Percentiles rank a stretch among this genome's conserved stretches.
phyloP scores from a whole-genome alignment of 2,888 invertebrate genomes.

The Temnothorax unifasciatus region DNA sequence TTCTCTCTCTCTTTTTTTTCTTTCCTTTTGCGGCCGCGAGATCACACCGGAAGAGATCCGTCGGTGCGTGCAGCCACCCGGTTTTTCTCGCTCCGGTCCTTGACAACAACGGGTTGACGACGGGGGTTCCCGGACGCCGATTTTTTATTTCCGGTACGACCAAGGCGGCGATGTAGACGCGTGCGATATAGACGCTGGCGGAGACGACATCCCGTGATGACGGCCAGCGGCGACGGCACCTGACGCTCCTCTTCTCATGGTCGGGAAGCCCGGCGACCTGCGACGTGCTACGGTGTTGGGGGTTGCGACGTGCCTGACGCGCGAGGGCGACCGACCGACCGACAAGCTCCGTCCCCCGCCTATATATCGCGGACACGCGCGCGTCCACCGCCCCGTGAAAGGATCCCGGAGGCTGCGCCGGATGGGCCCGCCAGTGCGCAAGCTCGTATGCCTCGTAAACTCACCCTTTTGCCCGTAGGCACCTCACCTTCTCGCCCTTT shows the following conservation, averaged over 20 bases:
- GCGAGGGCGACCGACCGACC: conserved; percentile 60
- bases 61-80: background rate
- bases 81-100: background rate
- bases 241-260: conserved; percentile 74
- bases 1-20: background rate
- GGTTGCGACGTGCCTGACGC: conserved; percentile 78
- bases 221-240: conserved; percentile 62
- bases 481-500: conserved; percentile 20
- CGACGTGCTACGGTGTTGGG: conserved; percentile 72
- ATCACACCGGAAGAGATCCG: conserved; percentile 6
- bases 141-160: background rate
- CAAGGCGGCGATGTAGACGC: conserved; percentile 15
- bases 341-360: conserved; percentile 39
- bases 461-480: conserved; percentile 27
- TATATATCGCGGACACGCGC: conserved; percentile 51
- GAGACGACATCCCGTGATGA: conserved; percentile 60
- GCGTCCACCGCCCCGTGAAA: conserved; percentile 63
- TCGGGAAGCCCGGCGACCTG: conserved; percentile 53
- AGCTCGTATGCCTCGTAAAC: conserved; percentile 30
- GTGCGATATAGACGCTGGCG: conserved; percentile 41
- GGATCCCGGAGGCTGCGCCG: conserved; percentile 58
- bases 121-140: conserved; percentile 2
- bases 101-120: conserved; percentile 14
- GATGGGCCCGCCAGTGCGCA: conserved; percentile 43
- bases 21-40: conserved; percentile 3